These are phyloP conservation scores for Lamprotornis superbus DNA, from an alignment of 2,113 vertebrate species.

Conservation along the genomic window DNA sequence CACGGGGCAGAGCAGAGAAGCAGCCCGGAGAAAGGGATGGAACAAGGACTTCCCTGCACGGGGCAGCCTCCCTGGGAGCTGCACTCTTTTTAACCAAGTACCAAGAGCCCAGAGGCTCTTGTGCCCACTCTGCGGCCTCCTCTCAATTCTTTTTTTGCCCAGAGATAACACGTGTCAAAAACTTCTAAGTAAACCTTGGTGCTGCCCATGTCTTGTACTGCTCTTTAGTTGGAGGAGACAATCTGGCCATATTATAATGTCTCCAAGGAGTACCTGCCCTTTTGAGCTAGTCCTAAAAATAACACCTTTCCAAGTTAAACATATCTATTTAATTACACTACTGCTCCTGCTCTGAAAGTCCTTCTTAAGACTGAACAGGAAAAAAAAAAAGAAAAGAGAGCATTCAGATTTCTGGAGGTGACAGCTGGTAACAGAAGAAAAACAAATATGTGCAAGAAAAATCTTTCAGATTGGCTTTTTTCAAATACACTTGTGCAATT, in stretches of 20 bases:
- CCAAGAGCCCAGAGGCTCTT: not conserved
- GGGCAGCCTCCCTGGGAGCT: not conserved
- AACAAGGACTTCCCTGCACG: not conserved
- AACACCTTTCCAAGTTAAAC: slow-evolving; percentile 30
- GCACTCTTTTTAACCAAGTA: rapidly evolving
- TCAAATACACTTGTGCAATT: not conserved
- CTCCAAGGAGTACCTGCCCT: slow-evolving; percentile 36
- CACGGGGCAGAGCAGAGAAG: not conserved
- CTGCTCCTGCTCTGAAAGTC: not conserved
- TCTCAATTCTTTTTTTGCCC: not conserved
- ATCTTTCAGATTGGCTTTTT: not conserved
- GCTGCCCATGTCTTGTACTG: not conserved
- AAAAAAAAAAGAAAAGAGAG: not conserved
- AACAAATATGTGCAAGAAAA: not conserved
- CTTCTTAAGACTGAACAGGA: not conserved
- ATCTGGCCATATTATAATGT: not conserved
- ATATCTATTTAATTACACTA: not conserved
- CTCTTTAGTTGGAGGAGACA: not conserved
- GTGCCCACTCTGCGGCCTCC: not conserved
- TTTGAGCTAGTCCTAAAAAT: slow-evolving; percentile 39
- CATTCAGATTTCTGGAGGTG: not conserved
- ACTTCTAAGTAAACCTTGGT: not conserved
- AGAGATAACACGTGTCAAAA: not conserved
- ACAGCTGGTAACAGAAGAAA: not conserved
- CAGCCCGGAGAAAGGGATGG: not conserved